Conservation (phyloP, 2,888 invertebrate species). For the Cantharis rustica region DNA sequence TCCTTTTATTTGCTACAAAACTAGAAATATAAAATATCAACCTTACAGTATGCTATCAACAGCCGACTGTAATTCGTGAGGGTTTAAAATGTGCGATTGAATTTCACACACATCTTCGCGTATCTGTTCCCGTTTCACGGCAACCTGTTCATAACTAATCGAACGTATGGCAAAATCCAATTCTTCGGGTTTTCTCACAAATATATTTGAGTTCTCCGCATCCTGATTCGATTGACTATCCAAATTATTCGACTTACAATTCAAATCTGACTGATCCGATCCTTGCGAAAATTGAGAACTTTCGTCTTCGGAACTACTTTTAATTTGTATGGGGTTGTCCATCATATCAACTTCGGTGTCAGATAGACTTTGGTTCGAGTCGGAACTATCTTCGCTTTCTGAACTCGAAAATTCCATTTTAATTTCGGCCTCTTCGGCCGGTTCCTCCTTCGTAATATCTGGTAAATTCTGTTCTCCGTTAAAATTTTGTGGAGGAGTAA, state of each 20-base stretch:
- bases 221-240: background rate
- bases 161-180: constrained; percentile 52
- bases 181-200: constrained; percentile 45
- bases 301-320: constrained; percentile 29
- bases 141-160: constrained; percentile 47
- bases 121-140: constrained; percentile 36
- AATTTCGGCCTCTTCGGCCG: background rate
- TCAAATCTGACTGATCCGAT: constrained; percentile 5
- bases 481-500: constrained; percentile 35
- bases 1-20: background rate
- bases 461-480: constrained; percentile 31
- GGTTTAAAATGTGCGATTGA: constrained; percentile 47
- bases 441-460: background rate
- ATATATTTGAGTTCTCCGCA: constrained; percentile 29
- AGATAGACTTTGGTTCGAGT: constrained; percentile 32
- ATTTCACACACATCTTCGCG: constrained; percentile 43
- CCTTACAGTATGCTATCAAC: constrained; percentile 52
- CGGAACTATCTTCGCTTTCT: constrained; percentile 30
- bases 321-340: constrained; percentile 29
- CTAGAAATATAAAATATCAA: background rate
- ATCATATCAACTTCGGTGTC: constrained; percentile 30
- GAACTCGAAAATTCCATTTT: constrained; percentile 3
- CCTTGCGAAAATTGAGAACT: constrained; percentile 11
- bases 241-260: background rate
- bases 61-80: constrained; percentile 54